Evolutionary conservation across 1,140 invertebrate genomes (phyloP).

Genomic region (Acromyrmex charruanus): DNA sequence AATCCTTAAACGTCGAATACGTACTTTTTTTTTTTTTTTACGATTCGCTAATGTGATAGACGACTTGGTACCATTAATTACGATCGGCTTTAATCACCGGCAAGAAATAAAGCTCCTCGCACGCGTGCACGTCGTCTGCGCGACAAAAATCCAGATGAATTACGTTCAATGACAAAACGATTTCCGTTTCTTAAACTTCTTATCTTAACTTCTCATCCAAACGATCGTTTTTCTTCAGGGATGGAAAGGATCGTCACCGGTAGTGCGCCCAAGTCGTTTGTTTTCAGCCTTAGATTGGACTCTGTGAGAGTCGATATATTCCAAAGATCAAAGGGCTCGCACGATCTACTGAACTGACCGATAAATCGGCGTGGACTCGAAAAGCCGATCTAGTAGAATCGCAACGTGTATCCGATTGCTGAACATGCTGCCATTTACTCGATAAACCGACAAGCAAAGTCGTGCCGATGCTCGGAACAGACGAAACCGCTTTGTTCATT

Average conservation of each 20-base stretch:
- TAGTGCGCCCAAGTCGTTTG: neutral
- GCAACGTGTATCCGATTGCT: conserved; percentile 47
- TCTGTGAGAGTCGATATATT: neutral
- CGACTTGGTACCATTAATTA: conserved; percentile 5
- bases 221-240: conserved; percentile 26
- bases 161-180: conserved; percentile 40
- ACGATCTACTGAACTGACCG: conserved; percentile 14
- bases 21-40: neutral
- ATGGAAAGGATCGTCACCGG: neutral
- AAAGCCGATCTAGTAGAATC: conserved; percentile 44
- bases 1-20: conserved; percentile 20
- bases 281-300: conserved; percentile 12
- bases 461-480: neutral
- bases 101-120: conserved; percentile 28
- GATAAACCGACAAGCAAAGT: conserved; percentile 15
- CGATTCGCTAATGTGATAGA: neutral
- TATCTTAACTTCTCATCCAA: conserved; percentile 21
- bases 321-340: conserved; percentile 33
- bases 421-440: neutral
- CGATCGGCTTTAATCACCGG: conserved; percentile 22
- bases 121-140: conserved; percentile 68
- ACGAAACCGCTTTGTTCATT: neutral
- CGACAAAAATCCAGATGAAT: conserved; percentile 52
- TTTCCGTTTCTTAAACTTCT: conserved; percentile 32
- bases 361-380: conserved; percentile 45